Percentiles rank a stretch among this genome's conserved stretches.
These are phyloP conservation scores for Caenorhabditis angaria DNA, from an alignment of 2,888 invertebrate species.

Conservation along the genomic window DNA sequence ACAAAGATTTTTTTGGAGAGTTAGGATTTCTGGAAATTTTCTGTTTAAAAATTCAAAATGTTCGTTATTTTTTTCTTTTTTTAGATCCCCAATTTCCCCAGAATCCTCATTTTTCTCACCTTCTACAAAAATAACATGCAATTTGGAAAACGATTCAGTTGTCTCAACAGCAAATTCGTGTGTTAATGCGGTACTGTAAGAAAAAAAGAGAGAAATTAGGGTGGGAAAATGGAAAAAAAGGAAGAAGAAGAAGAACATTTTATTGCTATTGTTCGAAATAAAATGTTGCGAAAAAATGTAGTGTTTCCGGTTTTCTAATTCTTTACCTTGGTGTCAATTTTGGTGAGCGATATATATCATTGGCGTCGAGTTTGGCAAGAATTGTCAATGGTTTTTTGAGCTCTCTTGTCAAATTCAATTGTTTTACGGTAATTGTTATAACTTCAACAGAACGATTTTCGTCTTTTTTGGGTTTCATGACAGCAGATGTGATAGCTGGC, in stretches of 20 bases:
- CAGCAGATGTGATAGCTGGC: neutral
- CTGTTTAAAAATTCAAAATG: neutral
- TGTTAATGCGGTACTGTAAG: conserved; percentile 30
- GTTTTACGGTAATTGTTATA: conserved; percentile 18
- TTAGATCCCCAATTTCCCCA: no score
- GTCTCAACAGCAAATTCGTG: conserved; percentile 44
- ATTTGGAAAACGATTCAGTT: conserved; percentile 31
- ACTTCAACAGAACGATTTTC: conserved; percentile 34
- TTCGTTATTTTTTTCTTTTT: neutral
- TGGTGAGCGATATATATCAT: conserved; percentile 41
- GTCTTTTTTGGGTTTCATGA: neutral
- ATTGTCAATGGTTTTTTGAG: conserved; percentile 39
- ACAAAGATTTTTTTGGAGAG: no score
- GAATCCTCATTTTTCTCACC: conserved; percentile 26
- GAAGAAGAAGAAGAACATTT: conserved; percentile 17
- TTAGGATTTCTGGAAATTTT: no score
- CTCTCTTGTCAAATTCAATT: conserved; percentile 18
- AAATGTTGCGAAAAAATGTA: conserved; percentile 25
- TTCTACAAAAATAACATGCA: conserved; percentile 40
- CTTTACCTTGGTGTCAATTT: conserved; percentile 21
- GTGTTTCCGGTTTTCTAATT: neutral
- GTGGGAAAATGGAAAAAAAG: conserved; percentile 14
- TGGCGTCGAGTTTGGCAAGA: conserved; percentile 45
- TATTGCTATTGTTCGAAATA: conserved; percentile 36
- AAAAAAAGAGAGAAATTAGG: neutral